These are phyloP conservation scores for Diarsia brunnea DNA, from an alignment of 2,888 invertebrate genomes.

Conservation along the genomic window DNA sequence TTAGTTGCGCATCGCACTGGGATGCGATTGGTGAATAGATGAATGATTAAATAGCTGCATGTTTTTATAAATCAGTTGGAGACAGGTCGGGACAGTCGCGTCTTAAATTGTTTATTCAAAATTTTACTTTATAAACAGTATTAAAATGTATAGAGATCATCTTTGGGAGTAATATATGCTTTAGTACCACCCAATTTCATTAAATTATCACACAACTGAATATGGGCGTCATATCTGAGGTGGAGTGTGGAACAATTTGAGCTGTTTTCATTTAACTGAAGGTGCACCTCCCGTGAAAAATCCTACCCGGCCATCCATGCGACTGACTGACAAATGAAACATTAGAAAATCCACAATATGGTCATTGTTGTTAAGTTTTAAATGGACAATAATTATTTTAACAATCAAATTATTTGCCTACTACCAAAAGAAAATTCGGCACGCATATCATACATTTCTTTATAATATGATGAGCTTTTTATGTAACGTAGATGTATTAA, in stretches of 20 bases:
- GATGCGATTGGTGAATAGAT: slow-evolving; percentile 45
- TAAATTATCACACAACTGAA: too few species aligned
- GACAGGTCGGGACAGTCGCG: background rate
- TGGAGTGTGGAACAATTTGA: too few species aligned
- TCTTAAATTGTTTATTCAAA: background rate
- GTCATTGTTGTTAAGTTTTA: background rate
- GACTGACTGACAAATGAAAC: background rate
- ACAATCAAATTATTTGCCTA: background rate
- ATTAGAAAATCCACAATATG: background rate
- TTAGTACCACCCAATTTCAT: background rate
- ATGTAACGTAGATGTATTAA: background rate
- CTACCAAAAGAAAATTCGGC: background rate
- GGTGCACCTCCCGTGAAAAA: too few species aligned
- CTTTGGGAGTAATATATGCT: background rate
- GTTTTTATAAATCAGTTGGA: slow-evolving; percentile 26
- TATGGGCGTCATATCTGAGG: too few species aligned
- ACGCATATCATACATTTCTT: background rate
- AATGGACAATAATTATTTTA: background rate
- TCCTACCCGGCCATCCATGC: too few species aligned
- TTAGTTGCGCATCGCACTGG: slow-evolving; percentile 36
- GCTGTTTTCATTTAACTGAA: too few species aligned
- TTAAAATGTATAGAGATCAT: background rate
- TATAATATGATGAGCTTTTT: background rate
- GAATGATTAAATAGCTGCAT: slow-evolving; percentile 36
- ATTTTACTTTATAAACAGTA: background rate